Evolutionary conservation across 2,797 vertebrate genomes (phyloP).

Genomic region (Peromyscus eremicus): DNA sequence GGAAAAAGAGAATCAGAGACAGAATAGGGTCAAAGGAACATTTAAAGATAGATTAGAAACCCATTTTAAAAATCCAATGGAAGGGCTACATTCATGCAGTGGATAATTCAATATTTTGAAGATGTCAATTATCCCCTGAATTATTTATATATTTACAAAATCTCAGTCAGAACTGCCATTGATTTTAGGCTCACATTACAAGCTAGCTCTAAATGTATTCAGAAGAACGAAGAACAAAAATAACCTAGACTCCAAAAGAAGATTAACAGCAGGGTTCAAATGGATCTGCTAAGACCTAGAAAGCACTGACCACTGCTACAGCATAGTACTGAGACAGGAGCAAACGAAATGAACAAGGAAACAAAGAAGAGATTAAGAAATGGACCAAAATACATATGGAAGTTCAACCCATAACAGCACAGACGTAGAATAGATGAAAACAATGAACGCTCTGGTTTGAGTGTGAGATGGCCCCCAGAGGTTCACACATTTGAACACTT

Average conservation of each 20-base stretch:
- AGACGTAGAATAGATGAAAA: neutral
- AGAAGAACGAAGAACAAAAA: conserved; percentile 6
- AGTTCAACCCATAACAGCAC: conserved; percentile 32
- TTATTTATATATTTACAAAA: conserved; percentile 21
- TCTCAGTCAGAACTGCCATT: conserved; percentile 34
- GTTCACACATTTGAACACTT: neutral
- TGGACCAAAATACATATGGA: neutral
- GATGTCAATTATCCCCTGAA: neutral
- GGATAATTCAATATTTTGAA: conserved; percentile 14
- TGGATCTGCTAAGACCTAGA: neutral
- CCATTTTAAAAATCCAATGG: neutral
- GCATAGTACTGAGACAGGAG: neutral
- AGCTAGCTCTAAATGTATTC: conserved; percentile 22
- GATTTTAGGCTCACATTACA: neutral
- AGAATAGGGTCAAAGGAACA: neutral
- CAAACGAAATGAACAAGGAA: neutral
- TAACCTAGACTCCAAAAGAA: neutral
- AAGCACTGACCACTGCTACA: neutral
- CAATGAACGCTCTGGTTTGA: neutral
- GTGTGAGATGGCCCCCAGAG: neutral
- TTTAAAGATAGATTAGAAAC: conserved; percentile 33
- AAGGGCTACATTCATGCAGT: neutral
- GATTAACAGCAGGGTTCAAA: neutral
- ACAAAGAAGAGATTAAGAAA: neutral
- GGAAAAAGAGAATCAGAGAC: neutral